Percentiles rank a stretch among this genome's conserved stretches.
Conservation (phyloP, 2,797 vertebrate genomes). For the Centroberyx gerrardi region DNA sequence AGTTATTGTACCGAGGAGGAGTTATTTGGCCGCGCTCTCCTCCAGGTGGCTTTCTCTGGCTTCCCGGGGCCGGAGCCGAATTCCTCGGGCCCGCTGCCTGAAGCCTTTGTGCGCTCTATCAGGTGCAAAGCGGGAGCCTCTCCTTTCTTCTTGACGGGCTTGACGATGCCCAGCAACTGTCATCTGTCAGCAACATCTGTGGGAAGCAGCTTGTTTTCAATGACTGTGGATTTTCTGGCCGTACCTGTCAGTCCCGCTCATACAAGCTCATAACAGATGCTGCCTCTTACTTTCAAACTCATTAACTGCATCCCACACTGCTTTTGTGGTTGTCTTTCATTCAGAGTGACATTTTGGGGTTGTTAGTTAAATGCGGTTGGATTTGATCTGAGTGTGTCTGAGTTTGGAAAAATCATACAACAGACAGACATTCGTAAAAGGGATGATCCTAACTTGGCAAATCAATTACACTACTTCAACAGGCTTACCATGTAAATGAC, state of each 20-base stretch:
- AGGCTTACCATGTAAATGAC: constrained; percentile 40
- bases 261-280: constrained; percentile 69
- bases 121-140: constrained; percentile 54
- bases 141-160: constrained; percentile 58
- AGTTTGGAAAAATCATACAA: constrained; percentile 22
- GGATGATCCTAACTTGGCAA: constrained; percentile 23
- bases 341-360: constrained; percentile 52
- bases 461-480: constrained; percentile 36
- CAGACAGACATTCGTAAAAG: background rate
- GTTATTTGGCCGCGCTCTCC: constrained; percentile 30
- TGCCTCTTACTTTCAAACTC: constrained; percentile 67
- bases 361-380: constrained; percentile 47
- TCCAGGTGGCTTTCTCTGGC: constrained; percentile 60
- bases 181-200: constrained; percentile 84
- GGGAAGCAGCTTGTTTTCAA: constrained; percentile 80
- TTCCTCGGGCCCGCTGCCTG: constrained; percentile 56
- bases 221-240: constrained; percentile 68
- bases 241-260: constrained; percentile 76
- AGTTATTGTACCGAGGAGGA: constrained; percentile 28
- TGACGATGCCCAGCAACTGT: constrained; percentile 79
- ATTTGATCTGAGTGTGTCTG: constrained; percentile 36
- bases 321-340: constrained; percentile 59
- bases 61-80: constrained; percentile 42
- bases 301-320: constrained; percentile 67
- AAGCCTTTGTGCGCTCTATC: constrained; percentile 54